Percentiles rank a stretch among this genome's conserved stretches.
Evolutionary conservation across 2,888 invertebrate genomes (phyloP).

Genomic region (Harpalus rubripes): DNA sequence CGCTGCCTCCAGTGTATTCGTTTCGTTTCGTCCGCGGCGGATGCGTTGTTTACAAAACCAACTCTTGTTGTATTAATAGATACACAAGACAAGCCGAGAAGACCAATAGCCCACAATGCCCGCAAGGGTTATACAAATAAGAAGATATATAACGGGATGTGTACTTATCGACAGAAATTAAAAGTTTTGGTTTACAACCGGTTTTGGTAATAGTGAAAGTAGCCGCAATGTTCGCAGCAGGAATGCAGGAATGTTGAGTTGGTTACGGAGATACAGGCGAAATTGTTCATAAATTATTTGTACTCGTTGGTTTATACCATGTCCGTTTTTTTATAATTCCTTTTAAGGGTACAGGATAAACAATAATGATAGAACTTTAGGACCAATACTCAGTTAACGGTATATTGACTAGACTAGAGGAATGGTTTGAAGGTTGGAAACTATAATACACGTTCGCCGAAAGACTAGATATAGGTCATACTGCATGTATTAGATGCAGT

Average conservation of each 20-base stretch:
- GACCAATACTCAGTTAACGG: no score
- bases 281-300: constrained; percentile 12
- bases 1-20: constrained; percentile 64
- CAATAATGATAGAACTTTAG: no score
- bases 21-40: constrained; percentile 59
- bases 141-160: no score
- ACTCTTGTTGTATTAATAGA: constrained; percentile 64
- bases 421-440: no score
- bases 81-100: constrained; percentile 23
- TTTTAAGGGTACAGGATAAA: no score
- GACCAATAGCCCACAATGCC: background rate
- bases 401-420: no score
- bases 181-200: background rate
- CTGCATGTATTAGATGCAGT: no score
- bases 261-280: constrained; percentile 9
- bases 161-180: no score
- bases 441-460: no score
- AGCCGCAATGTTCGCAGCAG: background rate
- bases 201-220: constrained; percentile 45
- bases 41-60: constrained; percentile 67
- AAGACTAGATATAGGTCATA: no score
- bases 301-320: no score
- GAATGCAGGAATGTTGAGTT: background rate
- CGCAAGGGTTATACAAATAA: background rate
- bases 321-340: no score